Conservation (phyloP, 1,140 invertebrate species). For the Drosophila insularis region DNA sequence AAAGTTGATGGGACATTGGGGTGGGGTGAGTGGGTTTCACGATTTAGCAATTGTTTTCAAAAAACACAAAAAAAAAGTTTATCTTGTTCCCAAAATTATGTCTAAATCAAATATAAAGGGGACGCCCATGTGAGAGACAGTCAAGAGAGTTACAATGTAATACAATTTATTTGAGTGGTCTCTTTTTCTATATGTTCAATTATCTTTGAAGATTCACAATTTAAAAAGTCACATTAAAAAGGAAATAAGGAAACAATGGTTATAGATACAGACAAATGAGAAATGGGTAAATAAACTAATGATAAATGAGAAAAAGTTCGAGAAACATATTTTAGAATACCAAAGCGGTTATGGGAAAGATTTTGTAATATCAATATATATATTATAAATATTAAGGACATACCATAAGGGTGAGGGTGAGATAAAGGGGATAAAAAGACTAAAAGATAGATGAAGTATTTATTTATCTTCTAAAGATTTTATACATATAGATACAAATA, state of each 20-base stretch:
- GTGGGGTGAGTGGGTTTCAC: neutral
- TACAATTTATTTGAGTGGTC: neutral
- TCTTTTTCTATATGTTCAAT: neutral
- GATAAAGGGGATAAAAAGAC: too few relatives aligned
- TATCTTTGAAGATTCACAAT: neutral
- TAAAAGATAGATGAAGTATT: too few relatives aligned
- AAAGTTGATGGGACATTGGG: slow-evolving; percentile 4
- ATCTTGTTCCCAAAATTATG: neutral
- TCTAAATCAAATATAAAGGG: slow-evolving; percentile 1
- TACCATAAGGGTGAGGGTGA: too few relatives aligned
- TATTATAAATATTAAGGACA: too few relatives aligned
- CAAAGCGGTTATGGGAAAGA: too few relatives aligned
- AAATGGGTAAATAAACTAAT: neutral
- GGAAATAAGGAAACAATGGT: neutral
- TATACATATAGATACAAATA: too few relatives aligned
- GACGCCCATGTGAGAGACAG: neutral
- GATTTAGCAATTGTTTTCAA: neutral
- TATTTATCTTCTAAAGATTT: too few relatives aligned
- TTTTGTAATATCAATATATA: too few relatives aligned
- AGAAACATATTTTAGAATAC: too few relatives aligned
- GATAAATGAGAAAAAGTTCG: neutral
- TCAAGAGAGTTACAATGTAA: neutral
- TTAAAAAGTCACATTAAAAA: neutral
- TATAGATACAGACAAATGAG: neutral
- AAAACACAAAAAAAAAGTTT: neutral